Base-by-base conservation (phyloP, 2,888 invertebrate species). In the Andricus curvator region DNA sequence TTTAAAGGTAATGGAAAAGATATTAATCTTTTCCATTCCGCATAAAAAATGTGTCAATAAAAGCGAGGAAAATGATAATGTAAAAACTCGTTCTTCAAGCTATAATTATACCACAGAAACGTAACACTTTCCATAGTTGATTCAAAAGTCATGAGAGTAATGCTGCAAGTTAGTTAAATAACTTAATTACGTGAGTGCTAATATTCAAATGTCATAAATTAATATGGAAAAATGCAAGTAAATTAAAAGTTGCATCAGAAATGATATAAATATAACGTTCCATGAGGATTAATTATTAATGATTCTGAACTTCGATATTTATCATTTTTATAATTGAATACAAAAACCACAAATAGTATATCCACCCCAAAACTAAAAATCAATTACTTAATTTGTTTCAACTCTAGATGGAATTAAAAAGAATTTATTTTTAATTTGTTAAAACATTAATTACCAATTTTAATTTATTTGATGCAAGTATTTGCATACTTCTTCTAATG, bases 241-340 rank as follows among this genome's bases (percentile, higher is more conserved):
- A 74, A 74, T 33, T 74, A 56, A 33, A n/a, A 74, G 33, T 74
- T 74, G 33, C 74, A 74, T 74, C 51, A 74, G 74, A 56, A 70
- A 17, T 70, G 29, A 51, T 33, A 70, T 48, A 48, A 70, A 70
- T 51, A 74, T 48, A 51, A 74, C 20, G 51, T 74, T 33, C 29
- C 33, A n/a, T 25, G 33, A 25, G 1, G 25, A 51, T 70, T 29
- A 70, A 41, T 67, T 25, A 17, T 70, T 22, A 60, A 22, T n/a
- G 9, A 9, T 22, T 60, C 22, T 60, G 29, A 68, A 44, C 48
- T 29, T 15, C 48, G 20, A 20, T 29, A 29, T 5, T 70, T 20
- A 29, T 1, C 3, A 51, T 51, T 70, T 29, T 20, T 29, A 29
- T 51, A 70, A 70, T 20, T 51, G 20, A 60, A 60, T 60, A 22